Conservation (phyloP, 2,888 invertebrate genomes). For the Apodemia mormo region DNA sequence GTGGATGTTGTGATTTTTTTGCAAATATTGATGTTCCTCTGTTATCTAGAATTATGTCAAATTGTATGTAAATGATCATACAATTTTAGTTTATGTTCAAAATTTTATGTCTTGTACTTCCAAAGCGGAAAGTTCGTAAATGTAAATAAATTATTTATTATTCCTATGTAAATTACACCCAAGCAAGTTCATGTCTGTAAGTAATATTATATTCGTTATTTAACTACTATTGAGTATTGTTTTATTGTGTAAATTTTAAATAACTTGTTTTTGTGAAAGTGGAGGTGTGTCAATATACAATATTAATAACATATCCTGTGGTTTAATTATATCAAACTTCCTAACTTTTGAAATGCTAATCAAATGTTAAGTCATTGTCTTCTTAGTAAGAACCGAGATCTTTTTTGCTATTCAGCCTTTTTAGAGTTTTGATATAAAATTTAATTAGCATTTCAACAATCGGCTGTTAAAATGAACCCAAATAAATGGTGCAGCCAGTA, state of each 20-base stretch:
- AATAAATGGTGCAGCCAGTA: too few relatives aligned
- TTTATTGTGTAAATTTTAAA: constrained; percentile 76
- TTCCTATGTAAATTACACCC: constrained; percentile 50
- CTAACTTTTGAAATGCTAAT: background rate
- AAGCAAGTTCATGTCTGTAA: constrained; percentile 63
- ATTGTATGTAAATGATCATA: constrained; percentile 19
- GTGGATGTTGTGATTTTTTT: constrained; percentile 40
- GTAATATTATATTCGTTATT: constrained; percentile 74
- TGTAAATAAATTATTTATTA: constrained; percentile 62
- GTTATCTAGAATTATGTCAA: constrained; percentile 33
- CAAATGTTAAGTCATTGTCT: too few relatives aligned
- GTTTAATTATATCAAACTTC: constrained; percentile 50
- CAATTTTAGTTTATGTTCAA: constrained; percentile 35
- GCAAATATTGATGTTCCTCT: constrained; percentile 42
- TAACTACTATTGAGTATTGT: constrained; percentile 69
- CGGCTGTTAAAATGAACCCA: too few relatives aligned
- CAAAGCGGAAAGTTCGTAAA: constrained; percentile 32
- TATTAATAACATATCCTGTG: constrained; percentile 61
- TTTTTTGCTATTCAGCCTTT: too few relatives aligned
- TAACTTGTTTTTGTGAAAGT: constrained; percentile 76
- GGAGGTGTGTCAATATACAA: constrained; percentile 79
- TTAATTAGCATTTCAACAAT: too few relatives aligned
- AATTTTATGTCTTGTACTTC: constrained; percentile 27
- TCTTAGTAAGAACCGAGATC: too few relatives aligned
- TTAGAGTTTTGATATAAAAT: too few relatives aligned